Base-by-base conservation (phyloP, 2,797 vertebrate species). In the Nannoperca australis region DNA sequence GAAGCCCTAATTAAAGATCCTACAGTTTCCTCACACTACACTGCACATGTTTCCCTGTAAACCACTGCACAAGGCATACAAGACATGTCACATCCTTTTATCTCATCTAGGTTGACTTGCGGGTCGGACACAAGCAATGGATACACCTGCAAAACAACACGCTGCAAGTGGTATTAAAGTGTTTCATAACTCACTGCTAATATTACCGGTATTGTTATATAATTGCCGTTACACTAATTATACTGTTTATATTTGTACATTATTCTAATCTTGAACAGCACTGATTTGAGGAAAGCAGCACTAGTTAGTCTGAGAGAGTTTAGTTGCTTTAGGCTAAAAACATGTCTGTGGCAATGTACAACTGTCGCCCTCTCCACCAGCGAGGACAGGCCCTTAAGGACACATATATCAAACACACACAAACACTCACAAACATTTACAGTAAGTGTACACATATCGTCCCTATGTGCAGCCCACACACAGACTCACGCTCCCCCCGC, bases 1-100 rank as follows among this genome's bases (percentile, higher is more conserved):
- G 47, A 59, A 70, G 64, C 66, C 17, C 27, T 79, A 71, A 87
- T 90, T 85, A 85, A 84, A 82, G 54, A 80, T 72, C 58, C 55
- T 75, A 64, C 32, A 68, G 69, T 71, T 81, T 76, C 70, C 49
- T 62, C 58, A 54, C 9, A 12, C 55, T 61, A 45, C 34, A 36
- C 79, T 67, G 50, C 72, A 58, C 1, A 13, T 73, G 70, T 40
- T 71, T 12, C 24, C 62, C 14, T 62, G 70, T 30, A 51, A 11
- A 42, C 40, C 27, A 24, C 47, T 61, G 20, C 44, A 65, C 53
- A 65, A 51, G 69, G 18, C 11, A 67, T 45, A 34, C 59, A 27
- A 61, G 20, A 36, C 56, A 42, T 55, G 20, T 83, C 12, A 32
- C 30, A 24, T 49, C 18, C 11, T 38, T 65, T 59, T 14, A 47